Evolutionary conservation across 1,140 invertebrate genomes (phyloP).

Genomic region (Sinonovacula constricta): DNA sequence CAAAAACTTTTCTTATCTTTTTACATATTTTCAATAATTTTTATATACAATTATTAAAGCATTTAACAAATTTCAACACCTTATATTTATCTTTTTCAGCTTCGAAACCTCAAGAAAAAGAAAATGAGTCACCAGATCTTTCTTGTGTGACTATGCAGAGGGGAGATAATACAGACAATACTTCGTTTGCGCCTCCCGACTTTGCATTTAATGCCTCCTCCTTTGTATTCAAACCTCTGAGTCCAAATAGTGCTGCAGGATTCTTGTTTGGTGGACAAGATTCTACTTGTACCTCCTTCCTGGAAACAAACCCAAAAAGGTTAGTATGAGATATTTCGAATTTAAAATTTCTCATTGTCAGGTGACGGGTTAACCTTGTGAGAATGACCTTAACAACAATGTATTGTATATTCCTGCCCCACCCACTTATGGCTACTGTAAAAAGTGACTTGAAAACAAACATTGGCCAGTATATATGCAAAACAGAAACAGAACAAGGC

Average conservation of each 20-base stretch:
- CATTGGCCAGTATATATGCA: too few relatives aligned
- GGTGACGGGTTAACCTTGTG: too few relatives aligned
- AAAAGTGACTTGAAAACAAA: too few relatives aligned
- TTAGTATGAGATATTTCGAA: too few relatives aligned
- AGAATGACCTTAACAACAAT: too few relatives aligned
- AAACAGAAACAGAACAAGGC: too few relatives aligned
- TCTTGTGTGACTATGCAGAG: not conserved
- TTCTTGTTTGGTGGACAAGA: constrained; percentile 18
- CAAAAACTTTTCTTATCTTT: too few relatives aligned
- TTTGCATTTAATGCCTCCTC: constrained; percentile 18
- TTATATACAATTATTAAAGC: not conserved
- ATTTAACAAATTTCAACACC: not conserved
- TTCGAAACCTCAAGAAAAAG: not conserved
- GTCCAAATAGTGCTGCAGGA: constrained; percentile 27
- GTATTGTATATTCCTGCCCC: too few relatives aligned
- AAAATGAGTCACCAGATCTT: not conserved
- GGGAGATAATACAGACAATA: not conserved
- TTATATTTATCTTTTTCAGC: not conserved
- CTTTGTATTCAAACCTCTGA: constrained; percentile 37
- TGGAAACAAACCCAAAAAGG: constrained; percentile 20
- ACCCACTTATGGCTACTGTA: too few relatives aligned
- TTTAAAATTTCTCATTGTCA: too few relatives aligned
- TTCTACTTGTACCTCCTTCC: constrained; percentile 25
- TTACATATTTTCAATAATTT: too few relatives aligned
- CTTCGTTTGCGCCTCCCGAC: not conserved